Evolutionary conservation across 2,888 invertebrate genomes (phyloP), one percentile per base, ranked within the genome.

Genomic region (Venusia cambrica): DNA sequence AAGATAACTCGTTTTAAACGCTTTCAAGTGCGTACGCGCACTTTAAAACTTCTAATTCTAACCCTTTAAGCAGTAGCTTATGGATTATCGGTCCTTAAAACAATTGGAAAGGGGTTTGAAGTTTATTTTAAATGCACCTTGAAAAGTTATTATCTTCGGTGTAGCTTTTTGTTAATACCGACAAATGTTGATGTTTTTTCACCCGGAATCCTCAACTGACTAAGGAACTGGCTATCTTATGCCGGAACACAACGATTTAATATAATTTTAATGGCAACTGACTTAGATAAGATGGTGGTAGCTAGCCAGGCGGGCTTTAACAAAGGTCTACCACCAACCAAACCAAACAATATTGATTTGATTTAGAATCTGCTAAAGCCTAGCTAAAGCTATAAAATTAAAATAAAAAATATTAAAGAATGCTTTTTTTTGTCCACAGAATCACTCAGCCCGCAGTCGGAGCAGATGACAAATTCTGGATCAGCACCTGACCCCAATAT

Each of bases 371-470:
- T n/a, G n/a, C n/a, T n/a, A n/a, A n/a, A n/a, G n/a, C n/a, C n/a
- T n/a, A n/a, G n/a, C n/a, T n/a, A n/a, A n/a, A n/a, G n/a, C n/a
- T n/a, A n/a, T n/a, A n/a, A n/a, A n/a, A 16, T 24, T 22, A 18
- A n/a, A 10, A 28, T 20, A n/a, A 9, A 3, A 6, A 17, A 2
- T 5, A n/a, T 17, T 19, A 13, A 38, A 31, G 12, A 7, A 8
- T 5, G 5, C 5, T 33, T 56, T 51, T 42, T 25, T 55, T 81
- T 84, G 73, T 72, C 38, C 60, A 51, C 80, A 87, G 87, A 85
- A 55, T 85, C 85, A 0, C 48, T 84, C n/a, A 85, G 85, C 38
- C 84, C 85, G 1, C 84, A 84, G 46, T 83, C 84, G 2, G 87
- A 87, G 42, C 83, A 80, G 48, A 79, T 84, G 63, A 75, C 73